These are phyloP conservation scores for Agrotis exclamationis DNA, from an alignment of 2,888 invertebrate species.

Conservation along the genomic window DNA sequence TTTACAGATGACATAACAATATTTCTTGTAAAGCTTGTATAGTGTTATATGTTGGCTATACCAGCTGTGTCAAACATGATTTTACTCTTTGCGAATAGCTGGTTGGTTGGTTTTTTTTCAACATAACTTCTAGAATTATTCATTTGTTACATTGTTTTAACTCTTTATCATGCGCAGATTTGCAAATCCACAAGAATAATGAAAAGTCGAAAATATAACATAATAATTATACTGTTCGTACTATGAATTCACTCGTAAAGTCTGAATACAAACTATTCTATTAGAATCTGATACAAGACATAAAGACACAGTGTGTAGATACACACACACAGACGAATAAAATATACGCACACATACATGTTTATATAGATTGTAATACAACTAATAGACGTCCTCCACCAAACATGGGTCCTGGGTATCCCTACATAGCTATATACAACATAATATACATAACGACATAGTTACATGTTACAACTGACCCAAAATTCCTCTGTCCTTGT, in stretches of 20 bases:
- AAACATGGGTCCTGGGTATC: constrained; percentile 44
- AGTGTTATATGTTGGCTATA: constrained; percentile 16
- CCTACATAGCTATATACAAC: constrained; percentile 13
- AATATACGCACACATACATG: neutral
- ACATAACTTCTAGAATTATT: neutral
- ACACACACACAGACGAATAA: neutral
- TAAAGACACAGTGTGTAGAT: neutral
- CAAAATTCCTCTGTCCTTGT: constrained; percentile 47
- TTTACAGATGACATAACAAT: neutral
- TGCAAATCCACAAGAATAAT: neutral
- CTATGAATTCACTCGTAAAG: neutral
- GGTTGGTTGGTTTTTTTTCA: too few species aligned
- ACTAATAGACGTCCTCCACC: constrained; percentile 30
- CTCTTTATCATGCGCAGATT: neutral
- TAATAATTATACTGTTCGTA: too few species aligned
- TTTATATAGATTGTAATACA: constrained; percentile 26
- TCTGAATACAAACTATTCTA: neutral
- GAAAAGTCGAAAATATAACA: too few species aligned
- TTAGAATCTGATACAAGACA: neutral
- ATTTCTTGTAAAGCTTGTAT: neutral
- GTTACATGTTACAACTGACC: constrained; percentile 47
- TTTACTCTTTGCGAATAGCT: constrained; percentile 27
- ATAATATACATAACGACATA: constrained; percentile 38
- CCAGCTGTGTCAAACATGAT: constrained; percentile 3
- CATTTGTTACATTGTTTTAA: neutral